A percentile compares a stretch with the other conserved stretches of the same genome.
These are phyloP conservation scores for Notodonta ziczac DNA, from an alignment of 2,888 invertebrate genomes.

Conservation along the genomic window DNA sequence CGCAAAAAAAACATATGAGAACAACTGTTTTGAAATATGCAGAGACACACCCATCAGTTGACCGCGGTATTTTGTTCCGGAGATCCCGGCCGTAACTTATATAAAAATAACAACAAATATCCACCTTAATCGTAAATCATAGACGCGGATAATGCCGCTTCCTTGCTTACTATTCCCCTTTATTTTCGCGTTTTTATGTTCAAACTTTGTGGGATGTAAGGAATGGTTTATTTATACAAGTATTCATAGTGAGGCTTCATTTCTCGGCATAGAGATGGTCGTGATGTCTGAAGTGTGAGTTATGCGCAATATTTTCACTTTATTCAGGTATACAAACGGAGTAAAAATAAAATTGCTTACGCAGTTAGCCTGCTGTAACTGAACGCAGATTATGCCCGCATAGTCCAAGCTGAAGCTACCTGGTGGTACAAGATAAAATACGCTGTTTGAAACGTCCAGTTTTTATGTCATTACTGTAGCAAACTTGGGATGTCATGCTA, in stretches of 20 bases:
- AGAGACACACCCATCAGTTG: background rate
- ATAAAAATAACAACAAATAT: conserved; percentile 59
- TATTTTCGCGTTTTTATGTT: conserved; percentile 73
- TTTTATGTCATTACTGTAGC: too few relatives aligned
- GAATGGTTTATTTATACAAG: conserved; percentile 78
- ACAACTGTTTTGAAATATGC: background rate
- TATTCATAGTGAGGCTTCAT: conserved; percentile 67
- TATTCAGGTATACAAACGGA: background rate
- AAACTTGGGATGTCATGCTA: too few relatives aligned
- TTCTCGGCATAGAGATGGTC: conserved; percentile 45
- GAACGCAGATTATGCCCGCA: too few relatives aligned
- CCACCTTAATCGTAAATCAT: conserved; percentile 71
- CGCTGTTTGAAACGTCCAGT: too few relatives aligned
- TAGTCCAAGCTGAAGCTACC: too few relatives aligned
- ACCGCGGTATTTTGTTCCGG: conserved; percentile 8
- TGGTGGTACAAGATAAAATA: too few relatives aligned
- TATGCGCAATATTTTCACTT: conserved; percentile 34
- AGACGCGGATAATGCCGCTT: conserved; percentile 59
- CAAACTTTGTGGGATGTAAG: conserved; percentile 64
- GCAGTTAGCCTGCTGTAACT: too few relatives aligned
- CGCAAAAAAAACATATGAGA: too few relatives aligned
- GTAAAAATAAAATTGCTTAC: too few relatives aligned
- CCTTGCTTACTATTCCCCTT: conserved; percentile 52
- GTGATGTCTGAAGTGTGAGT: conserved; percentile 39
- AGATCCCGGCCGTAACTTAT: conserved; percentile 48